Evolutionary conservation across 1,140 invertebrate genomes (phyloP), one percentile per base, ranked within the genome.

Genomic region (Panulirus ornatus): DNA sequence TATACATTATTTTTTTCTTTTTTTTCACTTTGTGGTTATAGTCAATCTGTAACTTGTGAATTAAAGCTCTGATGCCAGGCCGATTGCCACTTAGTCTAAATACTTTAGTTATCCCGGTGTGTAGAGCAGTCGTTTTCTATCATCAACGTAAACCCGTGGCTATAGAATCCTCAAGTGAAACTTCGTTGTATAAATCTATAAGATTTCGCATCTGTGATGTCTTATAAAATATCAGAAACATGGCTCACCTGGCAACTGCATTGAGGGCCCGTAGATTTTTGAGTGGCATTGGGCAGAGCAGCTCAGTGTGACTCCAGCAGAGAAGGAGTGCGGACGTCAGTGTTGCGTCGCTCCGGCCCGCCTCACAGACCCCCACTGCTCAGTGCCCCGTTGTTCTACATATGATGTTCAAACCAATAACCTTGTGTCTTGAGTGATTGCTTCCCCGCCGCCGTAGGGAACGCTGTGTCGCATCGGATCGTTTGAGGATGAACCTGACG

Each of bases 241-340:
- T 66, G 58, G n/a, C 6, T n/a, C n/a, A n/a, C n/a, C n/a, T n/a
- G n/a, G n/a, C n/a, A n/a, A n/a, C n/a, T n/a, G n/a, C n/a, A n/a
- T n/a, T n/a, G n/a, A 30, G 75, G n/a, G 40, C 40, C 75, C 75
- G 75, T 44, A 78, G 40, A 78, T 47, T 44, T 44, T 27, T 47
- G 40, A 78, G 38, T 78, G 75, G 75, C 40, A 78, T 44, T 30
- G 30, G 36, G 22, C 9, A 9, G 40, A 27, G 40, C 9, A 14
- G 40, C 40, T 78, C 75, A 78, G 75, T 78, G 42, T 78, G 40
- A 40, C 22, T 78, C 75, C 22, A 42, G 75, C 40, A 44, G 75
- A 36, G 75, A 44, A 42, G 22, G 22, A 27, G 75, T 1, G 27
- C 2, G n/a, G 75, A 47, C 44, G 75, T 47, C 16, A 14, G n/a